Percentiles rank a stretch among this genome's conserved stretches.
phyloP scores from a whole-genome alignment of 1,140 invertebrate genomes.

The Pachypsylla venusta region DNA sequence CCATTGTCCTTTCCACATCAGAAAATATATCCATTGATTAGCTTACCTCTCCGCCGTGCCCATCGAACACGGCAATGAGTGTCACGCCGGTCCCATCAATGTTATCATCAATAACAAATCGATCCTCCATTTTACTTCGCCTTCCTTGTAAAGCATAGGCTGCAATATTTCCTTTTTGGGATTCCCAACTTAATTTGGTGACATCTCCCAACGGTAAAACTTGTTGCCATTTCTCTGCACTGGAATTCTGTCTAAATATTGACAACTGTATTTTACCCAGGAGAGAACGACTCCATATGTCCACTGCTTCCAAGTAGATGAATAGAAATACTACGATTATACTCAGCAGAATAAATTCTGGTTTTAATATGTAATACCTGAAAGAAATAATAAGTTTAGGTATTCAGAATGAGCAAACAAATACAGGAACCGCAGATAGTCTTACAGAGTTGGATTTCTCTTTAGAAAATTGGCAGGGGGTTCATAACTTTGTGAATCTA shows the following conservation, averaged over 20 bases:
- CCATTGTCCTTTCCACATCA: no score
- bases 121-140: slow-evolving; percentile 81
- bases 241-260: slow-evolving; percentile 39
- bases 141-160: slow-evolving; percentile 80
- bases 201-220: slow-evolving; percentile 31
- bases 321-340: slow-evolving; percentile 48
- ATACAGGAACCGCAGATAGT: no score
- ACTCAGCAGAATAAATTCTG: slow-evolving; percentile 52
- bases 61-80: slow-evolving; percentile 85
- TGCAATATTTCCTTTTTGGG: slow-evolving; percentile 52
- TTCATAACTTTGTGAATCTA: no score
- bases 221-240: slow-evolving; percentile 32
- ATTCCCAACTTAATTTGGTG: slow-evolving; percentile 53
- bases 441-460: no score
- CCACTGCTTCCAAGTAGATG: slow-evolving; percentile 59
- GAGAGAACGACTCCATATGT: slow-evolving; percentile 58
- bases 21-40: no score
- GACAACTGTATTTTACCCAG: slow-evolving; percentile 54
- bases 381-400: background rate
- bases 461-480: no score
- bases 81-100: slow-evolving; percentile 58
- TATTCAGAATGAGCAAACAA: no score
- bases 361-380: slow-evolving; percentile 52
- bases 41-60: slow-evolving; percentile 78
- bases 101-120: slow-evolving; percentile 66